A percentile compares a stretch with the other conserved stretches of the same genome.
phyloP scores from a whole-genome alignment of 2,797 vertebrate genomes.

The Melanotaenia pygmaea region DNA sequence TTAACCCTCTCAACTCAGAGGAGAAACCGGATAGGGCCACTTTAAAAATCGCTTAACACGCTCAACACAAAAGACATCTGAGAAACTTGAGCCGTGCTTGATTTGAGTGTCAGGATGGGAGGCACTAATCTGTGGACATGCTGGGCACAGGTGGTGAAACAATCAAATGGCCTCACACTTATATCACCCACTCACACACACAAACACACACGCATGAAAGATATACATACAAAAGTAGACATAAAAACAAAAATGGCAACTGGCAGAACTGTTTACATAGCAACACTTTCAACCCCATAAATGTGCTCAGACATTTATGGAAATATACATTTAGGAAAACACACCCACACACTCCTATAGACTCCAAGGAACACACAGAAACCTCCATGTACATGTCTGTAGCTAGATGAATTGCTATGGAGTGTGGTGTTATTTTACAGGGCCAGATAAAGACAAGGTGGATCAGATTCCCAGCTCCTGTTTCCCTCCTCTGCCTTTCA shows the following conservation, averaged over 20 bases:
- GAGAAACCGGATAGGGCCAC: slow-evolving; percentile 80
- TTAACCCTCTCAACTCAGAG: slow-evolving; percentile 43
- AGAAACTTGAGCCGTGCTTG: slow-evolving; percentile 80
- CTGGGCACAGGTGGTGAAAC: slow-evolving; percentile 85
- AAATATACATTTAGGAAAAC: slow-evolving; percentile 29
- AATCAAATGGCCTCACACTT: slow-evolving; percentile 75
- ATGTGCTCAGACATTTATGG: slow-evolving; percentile 35
- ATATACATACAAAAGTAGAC: slow-evolving; percentile 23
- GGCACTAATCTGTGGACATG: slow-evolving; percentile 77
- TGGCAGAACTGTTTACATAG: slow-evolving; percentile 43
- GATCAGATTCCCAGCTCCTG: slow-evolving; percentile 87
- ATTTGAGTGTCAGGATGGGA: slow-evolving; percentile 78
- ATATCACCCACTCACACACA: slow-evolving; percentile 40
- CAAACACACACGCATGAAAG: slow-evolving; percentile 24
- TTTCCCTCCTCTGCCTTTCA: slow-evolving; percentile 69
- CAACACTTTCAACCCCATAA: slow-evolving; percentile 32
- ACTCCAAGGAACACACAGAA: slow-evolving; percentile 6
- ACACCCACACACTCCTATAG: slow-evolving; percentile 6
- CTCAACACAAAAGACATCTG: slow-evolving; percentile 79
- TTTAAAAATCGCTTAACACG: slow-evolving; percentile 82
- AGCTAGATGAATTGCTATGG: slow-evolving; percentile 52
- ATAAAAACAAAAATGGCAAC: slow-evolving; percentile 46
- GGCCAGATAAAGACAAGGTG: slow-evolving; percentile 82
- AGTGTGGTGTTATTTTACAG: slow-evolving; percentile 82
- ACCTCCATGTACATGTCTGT: slow-evolving; percentile 38